Base-by-base conservation (phyloP, 2,888 invertebrate genomes). In the Xylophagus ater region DNA sequence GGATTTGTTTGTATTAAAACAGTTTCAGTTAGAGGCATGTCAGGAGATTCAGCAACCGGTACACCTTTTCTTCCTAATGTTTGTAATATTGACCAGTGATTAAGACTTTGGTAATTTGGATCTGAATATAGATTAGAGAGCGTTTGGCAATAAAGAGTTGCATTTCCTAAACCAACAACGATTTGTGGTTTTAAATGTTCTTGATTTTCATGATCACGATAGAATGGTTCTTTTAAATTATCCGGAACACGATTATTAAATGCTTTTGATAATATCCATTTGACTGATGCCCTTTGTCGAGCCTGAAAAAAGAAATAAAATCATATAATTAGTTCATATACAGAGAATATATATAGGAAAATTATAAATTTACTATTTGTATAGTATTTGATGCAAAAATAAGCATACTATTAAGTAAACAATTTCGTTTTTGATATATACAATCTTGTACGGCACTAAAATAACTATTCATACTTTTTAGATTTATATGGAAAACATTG, bases 261-360 rank as follows among this genome's bases (percentile, higher is more conserved):
- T 48, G 93, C 90, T 74, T 94, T 94, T 55, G 88, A 85, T 52
- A 94, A 73, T 56, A 96, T 79, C 94, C 94, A 96, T 75, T 90
- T 86, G 59, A 94, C 80, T 57, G 92, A 90, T 59, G 92, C 89
- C 68, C 87, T 77, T 68, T 93, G 88, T 71, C 92, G 90, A 56
- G 93, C 92, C 93, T 94, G 77, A 15, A 82, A 81, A 59, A 32
- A 14, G 35, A 32, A 32, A 37, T 36, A 28, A n/a, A n/a, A n/a
- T n/a, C n/a, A n/a, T n/a, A n/a, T n/a, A n/a, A n/a, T n/a, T n/a
- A n/a, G n/a, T n/a, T n/a, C n/a, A n/a, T n/a, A n/a, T n/a, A n/a
- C n/a, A n/a, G n/a, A n/a, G n/a, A n/a, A n/a, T n/a, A n/a, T n/a
- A n/a, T n/a, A n/a, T n/a, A n/a, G n/a, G n/a, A n/a, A n/a, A n/a